Percentiles rank a stretch among this genome's conserved stretches.
Evolutionary conservation across 2,888 invertebrate species (phyloP).

Genomic region (Platycheirus albimanus): DNA sequence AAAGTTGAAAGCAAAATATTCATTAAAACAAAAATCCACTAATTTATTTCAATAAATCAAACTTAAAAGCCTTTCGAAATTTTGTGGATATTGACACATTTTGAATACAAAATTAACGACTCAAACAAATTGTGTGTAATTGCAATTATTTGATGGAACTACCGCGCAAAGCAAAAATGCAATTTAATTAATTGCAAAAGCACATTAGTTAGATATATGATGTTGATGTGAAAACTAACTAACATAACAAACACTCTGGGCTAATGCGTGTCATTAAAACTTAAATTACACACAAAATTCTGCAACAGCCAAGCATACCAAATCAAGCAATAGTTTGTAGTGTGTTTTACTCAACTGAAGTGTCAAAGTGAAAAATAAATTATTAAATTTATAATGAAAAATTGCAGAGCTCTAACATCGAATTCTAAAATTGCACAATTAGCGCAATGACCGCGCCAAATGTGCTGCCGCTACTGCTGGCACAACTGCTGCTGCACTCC

Average conservation of each 20-base stretch:
- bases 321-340: background rate
- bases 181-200: constrained; percentile 58
- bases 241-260: background rate
- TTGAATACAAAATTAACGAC: constrained; percentile 25
- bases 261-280: constrained; percentile 58
- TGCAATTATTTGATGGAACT: constrained; percentile 41
- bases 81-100: constrained; percentile 39
- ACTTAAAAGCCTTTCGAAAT: background rate
- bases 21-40: too few species aligned
- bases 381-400: constrained; percentile 70
- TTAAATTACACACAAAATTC: constrained; percentile 51
- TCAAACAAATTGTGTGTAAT: constrained; percentile 52
- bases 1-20: too few species aligned
- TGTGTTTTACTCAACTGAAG: constrained; percentile 46
- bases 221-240: too few species aligned
- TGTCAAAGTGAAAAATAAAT: constrained; percentile 69
- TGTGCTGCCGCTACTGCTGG: too few species aligned
- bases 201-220: constrained; percentile 13
- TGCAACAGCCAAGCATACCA: constrained; percentile 8
- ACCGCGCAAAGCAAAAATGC: constrained; percentile 22
- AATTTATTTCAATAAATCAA: constrained; percentile 14
- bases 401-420: constrained; percentile 52
- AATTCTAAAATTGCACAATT: constrained; percentile 73
- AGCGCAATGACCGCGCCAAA: constrained; percentile 72
- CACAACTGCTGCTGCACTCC: background rate